A percentile compares a stretch with the other conserved stretches of the same genome.
phyloP scores from a whole-genome alignment of 2,797 vertebrate species.

The Phrynocephalus guinanensis region DNA sequence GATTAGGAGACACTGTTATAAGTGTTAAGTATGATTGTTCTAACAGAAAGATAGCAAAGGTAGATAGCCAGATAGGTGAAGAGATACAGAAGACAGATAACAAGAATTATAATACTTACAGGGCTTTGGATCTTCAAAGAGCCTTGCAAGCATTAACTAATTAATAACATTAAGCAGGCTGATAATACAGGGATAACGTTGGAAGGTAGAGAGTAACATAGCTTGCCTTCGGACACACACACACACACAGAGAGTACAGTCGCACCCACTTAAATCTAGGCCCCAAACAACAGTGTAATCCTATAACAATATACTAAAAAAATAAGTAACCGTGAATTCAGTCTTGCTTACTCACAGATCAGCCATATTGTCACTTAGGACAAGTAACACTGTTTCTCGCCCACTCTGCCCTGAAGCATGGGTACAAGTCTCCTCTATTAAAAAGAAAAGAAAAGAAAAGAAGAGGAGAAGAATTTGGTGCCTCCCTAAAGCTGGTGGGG shows the following conservation, averaged over 20 bases:
- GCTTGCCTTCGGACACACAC: conserved; percentile 67
- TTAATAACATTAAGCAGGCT: conserved; percentile 74
- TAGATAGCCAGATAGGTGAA: conserved; percentile 76
- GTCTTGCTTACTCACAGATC: not conserved
- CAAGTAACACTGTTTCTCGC: too few relatives aligned
- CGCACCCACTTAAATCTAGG: conserved; percentile 50
- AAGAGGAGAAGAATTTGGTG: too few relatives aligned
- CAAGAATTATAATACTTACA: conserved; percentile 73
- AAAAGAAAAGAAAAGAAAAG: too few relatives aligned
- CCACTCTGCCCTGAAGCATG: too few relatives aligned
- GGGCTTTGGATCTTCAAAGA: conserved; percentile 74
- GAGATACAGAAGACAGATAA: conserved; percentile 74
- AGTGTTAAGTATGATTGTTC: conserved; percentile 75
- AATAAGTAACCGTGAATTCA: not conserved
- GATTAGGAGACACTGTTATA: conserved; percentile 72
- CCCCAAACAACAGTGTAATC: conserved; percentile 30
- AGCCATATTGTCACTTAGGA: too few relatives aligned
- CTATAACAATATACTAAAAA: not conserved
- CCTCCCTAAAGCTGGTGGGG: too few relatives aligned
- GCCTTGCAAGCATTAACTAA: conserved; percentile 77
- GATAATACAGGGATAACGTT: conserved; percentile 67
- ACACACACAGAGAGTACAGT: conserved; percentile 15
- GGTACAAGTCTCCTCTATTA: too few relatives aligned
- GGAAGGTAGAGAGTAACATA: conserved; percentile 69
- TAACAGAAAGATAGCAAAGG: conserved; percentile 72